Evolutionary conservation across 2,797 vertebrate species (phyloP).

Genomic region (Alcedo quadribrachys): DNA sequence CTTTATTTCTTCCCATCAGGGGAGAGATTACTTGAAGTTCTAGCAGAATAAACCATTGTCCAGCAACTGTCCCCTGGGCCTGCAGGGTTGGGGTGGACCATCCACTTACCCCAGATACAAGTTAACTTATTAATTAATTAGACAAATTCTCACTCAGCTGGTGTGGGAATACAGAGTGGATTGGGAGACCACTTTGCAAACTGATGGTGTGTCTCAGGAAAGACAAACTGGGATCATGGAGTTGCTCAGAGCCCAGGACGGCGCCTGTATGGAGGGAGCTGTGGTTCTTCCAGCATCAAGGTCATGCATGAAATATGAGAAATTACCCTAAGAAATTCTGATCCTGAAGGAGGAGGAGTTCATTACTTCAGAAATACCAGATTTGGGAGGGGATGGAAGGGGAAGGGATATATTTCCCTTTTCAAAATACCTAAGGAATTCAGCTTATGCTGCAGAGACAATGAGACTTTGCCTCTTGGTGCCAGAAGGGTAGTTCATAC

Average conservation of each 20-base stretch:
- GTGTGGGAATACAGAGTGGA: neutral
- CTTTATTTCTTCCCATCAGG: neutral
- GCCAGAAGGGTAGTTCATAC: conserved; percentile 4
- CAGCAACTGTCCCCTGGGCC: neutral
- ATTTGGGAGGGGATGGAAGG: conserved; percentile 62
- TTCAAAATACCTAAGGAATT: conserved; percentile 63
- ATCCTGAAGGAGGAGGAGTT: conserved; percentile 59
- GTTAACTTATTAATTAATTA: neutral
- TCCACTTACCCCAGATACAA: neutral
- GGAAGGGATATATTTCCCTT: conserved; percentile 52
- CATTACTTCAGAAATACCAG: conserved; percentile 70
- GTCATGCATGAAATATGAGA: conserved; percentile 64
- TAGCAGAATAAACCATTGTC: neutral
- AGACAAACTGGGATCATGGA: neutral
- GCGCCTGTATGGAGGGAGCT: neutral
- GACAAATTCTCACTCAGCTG: neutral
- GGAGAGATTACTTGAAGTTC: neutral
- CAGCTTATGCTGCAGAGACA: neutral
- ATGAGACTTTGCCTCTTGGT: neutral
- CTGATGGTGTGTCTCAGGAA: accelerated
- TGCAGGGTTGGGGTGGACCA: neutral
- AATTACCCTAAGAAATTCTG: conserved; percentile 57
- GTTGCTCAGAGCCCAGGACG: neutral
- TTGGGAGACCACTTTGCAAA: neutral
- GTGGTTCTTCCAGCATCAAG: conserved; percentile 7